These are phyloP conservation scores for Falco punctatus DNA, from an alignment of 2,113 vertebrate species.

Conservation along the genomic window DNA sequence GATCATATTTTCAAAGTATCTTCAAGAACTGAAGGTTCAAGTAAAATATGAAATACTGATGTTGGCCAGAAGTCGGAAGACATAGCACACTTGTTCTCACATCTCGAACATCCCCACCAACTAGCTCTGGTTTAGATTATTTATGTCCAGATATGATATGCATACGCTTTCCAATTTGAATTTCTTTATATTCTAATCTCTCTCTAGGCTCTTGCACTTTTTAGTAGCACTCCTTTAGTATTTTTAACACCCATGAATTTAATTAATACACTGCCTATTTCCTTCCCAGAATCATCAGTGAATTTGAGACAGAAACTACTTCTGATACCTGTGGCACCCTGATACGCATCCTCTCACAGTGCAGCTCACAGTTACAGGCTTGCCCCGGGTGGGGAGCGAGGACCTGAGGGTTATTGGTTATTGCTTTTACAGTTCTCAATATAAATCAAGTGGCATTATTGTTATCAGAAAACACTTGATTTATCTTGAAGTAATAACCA, in stretches of 20 bases:
- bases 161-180: neutral
- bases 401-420: neutral
- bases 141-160: neutral
- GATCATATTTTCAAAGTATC: neutral
- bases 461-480: neutral
- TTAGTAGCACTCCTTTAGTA: neutral
- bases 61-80: neutral
- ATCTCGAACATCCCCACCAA: neutral
- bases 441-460: neutral
- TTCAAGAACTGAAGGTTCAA: neutral
- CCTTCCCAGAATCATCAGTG: neutral
- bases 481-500: neutral
- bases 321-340: neutral
- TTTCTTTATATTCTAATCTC: neutral
- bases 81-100: neutral
- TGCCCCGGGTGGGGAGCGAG: neutral
- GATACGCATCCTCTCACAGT: neutral
- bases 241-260: neutral
- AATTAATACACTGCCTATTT: neutral
- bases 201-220: neutral
- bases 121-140: neutral
- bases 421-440: neutral
- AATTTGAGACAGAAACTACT: neutral
- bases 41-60: neutral
- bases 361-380: neutral